Base-by-base conservation (phyloP, 2,113 vertebrate genomes). In the Mesocricetus auratus region DNA sequence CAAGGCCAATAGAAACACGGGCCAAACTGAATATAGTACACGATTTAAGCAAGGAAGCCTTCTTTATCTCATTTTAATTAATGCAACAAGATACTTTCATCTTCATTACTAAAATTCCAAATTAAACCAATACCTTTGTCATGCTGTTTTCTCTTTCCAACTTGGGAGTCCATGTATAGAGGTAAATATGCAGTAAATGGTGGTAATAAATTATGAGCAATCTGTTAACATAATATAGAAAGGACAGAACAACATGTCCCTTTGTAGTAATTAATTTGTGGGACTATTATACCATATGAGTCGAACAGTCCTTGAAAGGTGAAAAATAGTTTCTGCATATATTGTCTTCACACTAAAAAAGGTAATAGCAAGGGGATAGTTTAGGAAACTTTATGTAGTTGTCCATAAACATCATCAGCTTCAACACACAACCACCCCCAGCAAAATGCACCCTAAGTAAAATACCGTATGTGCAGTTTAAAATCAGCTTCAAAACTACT, bases 1-100 rank as follows among this genome's bases (percentile, higher is more conserved):
- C 92, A 93, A 71, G 36, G 91, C 86, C 64, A 92, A 69, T 96
- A 96, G 79, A 96, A 96, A 97, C 95, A 93, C 1, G 60, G 60
- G 92, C 85, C 73, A 94, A 90, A 95, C 0, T 92, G 85, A 98
- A 98, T 73, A 75, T 21, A 93, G 85, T 58, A 22, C n/a, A 22
- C 13, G 58, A 78, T 89, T 87, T 93, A 94, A 42, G 78, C 11
- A 77, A 92, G 45, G 21, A 66, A 95, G 42, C 31, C 94, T 97
- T 82, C 73, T 87, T 95, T 88, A 93, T 3, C 50, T 42, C 89
- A 73, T 93, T 22, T 87, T 92, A 91, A 64, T 87, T 95, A 93
- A 71, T 73, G 12, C 9, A 92, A 78, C 71, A 24, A 89, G 36
- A 64, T 39, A 75, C 64, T 58, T 73, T 73, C 24, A 39, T 56